Evolutionary conservation across 1,140 invertebrate genomes (phyloP), one percentile per base, ranked within the genome.

Genomic region (Macrosteles quadrilineatus): DNA sequence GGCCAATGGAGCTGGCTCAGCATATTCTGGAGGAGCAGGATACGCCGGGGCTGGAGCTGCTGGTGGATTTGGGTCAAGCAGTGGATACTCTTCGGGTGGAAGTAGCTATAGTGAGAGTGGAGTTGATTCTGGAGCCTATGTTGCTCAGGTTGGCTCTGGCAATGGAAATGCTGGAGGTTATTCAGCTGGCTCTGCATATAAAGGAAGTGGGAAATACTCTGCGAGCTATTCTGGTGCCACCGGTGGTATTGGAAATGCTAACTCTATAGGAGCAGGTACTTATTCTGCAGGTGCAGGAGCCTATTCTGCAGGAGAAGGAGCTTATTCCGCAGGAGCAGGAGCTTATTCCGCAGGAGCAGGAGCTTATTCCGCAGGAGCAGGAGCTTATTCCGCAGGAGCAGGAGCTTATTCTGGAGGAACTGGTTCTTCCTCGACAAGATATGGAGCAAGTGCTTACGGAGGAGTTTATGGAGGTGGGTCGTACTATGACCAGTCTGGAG

Each of bases 91-190:
- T 36, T 36, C 32, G 4, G 32, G 4, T 6, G 14, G 14, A 6
- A 14, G 14, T 6, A 6, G 14, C 14, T 36, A 36, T 36, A 36
- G 14, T 36, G 32, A 14, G 4, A 81, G 23, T 32, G 63, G 69
- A 23, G 31, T 62, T 27, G 25, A 29, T 63, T 31, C 55, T 11
- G 66, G 66, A 63, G 81, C 69, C 14, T 40, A 47, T 62, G 45
- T 66, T 12, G 50, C 36, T 68, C 71, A 66, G n/a, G n/a, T n/a
- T n/a, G n/a, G n/a, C n/a, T n/a, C n/a, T n/a, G 73, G 71, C 23
- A 36, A 66, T 45, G 53, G 67, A 55, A 63, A 66, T 45, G 67
- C 70, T 43, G 53, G 69, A 29, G 71, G 65, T 19, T 19, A 36
- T n/a, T 4, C 6, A 3, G 21, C 31, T n/a, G 62, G 67, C 25